A percentile compares a stretch with the other conserved stretches of the same genome.
Conservation (phyloP, 2,888 invertebrate genomes). For the Standfussiana lucernea region DNA sequence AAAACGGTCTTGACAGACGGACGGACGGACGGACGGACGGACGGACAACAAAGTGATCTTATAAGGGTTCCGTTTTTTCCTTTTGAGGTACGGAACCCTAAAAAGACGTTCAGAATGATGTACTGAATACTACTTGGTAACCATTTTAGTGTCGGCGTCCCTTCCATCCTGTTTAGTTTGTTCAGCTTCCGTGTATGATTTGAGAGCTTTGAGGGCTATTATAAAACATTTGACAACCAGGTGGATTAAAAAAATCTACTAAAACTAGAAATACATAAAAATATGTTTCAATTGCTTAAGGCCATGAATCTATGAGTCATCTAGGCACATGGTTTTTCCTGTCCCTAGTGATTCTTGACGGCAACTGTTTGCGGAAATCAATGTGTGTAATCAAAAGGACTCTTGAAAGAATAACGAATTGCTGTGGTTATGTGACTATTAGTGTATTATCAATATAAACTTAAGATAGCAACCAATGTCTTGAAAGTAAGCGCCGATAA, state of each 20-base stretch:
- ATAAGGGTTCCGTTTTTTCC: too few species aligned
- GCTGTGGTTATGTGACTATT: background rate
- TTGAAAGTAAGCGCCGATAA: slow-evolving; percentile 8
- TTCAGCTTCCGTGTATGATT: background rate
- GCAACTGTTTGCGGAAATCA: background rate
- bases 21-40: too few species aligned
- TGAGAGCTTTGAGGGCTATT: background rate
- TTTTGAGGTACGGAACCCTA: too few species aligned
- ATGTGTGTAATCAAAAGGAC: background rate
- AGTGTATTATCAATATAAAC: slow-evolving; percentile 8
- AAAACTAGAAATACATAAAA: background rate
- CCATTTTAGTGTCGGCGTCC: too few species aligned
- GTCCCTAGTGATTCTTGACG: background rate
- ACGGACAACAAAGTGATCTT: too few species aligned
- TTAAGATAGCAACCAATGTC: slow-evolving; percentile 18
- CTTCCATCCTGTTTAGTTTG: too few species aligned
- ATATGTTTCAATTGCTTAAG: background rate
- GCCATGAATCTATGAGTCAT: background rate
- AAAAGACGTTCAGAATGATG: too few species aligned
- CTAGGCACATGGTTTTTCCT: background rate
- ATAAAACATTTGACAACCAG: background rate
- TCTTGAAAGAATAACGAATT: slow-evolving; percentile 1
- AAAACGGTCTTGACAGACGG: too few species aligned
- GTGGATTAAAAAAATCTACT: background rate
- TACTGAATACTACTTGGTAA: too few species aligned